phyloP scores from a whole-genome alignment of 2,113 vertebrate genomes.

The Columbina picui region DNA sequence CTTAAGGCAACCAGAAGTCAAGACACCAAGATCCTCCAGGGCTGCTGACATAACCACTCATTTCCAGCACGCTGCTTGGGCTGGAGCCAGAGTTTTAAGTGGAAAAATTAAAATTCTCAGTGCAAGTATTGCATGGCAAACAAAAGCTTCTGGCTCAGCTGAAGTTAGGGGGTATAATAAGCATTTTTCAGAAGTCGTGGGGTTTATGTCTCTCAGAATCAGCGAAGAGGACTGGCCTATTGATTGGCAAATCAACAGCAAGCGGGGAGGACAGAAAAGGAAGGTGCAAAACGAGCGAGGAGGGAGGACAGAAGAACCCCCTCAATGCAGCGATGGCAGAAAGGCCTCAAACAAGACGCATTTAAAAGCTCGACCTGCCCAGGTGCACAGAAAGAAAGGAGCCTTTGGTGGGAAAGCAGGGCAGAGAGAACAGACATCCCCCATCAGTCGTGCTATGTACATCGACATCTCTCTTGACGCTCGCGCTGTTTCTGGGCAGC shows the following conservation, averaged over 20 bases:
- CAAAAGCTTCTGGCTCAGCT: no score
- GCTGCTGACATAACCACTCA: background rate
- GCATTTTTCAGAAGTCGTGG: background rate
- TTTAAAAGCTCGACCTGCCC: background rate
- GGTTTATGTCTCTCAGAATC: background rate
- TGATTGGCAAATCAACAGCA: background rate
- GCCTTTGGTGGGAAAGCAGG: background rate
- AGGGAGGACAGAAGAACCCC: background rate
- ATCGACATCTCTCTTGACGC: background rate
- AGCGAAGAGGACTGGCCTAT: rapidly evolving
- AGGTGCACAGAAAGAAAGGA: background rate
- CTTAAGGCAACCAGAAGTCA: background rate
- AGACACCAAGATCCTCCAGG: background rate
- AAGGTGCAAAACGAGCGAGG: rapidly evolving
- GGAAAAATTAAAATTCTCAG: background rate
- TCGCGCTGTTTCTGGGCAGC: background rate
- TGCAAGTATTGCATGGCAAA: background rate
- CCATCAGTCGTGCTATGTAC: rapidly evolving
- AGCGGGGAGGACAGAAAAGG: background rate
- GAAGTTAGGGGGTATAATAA: background rate
- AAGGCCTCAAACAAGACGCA: background rate
- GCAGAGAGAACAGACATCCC: background rate
- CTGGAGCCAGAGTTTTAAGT: background rate
- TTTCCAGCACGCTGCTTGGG: background rate
- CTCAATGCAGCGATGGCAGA: background rate